These are phyloP conservation scores for Leptarthrus brevirostris DNA, from an alignment of 2,888 invertebrate species.

Conservation along the genomic window DNA sequence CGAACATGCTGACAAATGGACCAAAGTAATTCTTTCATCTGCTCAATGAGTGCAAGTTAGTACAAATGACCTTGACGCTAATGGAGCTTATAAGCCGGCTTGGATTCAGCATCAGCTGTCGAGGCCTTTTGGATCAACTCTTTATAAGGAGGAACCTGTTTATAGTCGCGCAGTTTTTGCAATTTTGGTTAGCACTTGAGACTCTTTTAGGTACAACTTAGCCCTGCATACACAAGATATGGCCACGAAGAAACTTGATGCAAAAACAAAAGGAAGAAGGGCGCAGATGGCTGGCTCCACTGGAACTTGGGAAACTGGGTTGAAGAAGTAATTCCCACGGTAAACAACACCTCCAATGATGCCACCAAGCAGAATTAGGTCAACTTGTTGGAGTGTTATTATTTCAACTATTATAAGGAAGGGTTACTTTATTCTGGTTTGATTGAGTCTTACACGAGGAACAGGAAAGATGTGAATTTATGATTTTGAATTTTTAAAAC, in stretches of 20 bases:
- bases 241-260: not conserved
- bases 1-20: slow-evolving; percentile 28
- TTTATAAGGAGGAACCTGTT: not conserved
- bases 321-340: slow-evolving; percentile 20
- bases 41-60: slow-evolving; percentile 35
- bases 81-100: slow-evolving; percentile 26
- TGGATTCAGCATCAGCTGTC: slow-evolving; percentile 22
- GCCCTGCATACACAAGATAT: not conserved
- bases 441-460: no score
- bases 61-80: slow-evolving; percentile 46
- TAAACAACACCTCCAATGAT: not conserved
- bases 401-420: no score
- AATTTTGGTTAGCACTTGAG: slow-evolving; percentile 10
- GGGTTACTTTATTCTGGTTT: no score
- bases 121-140: not conserved
- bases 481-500: no score
- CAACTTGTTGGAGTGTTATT: not conserved
- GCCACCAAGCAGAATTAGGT: slow-evolving; percentile 1
- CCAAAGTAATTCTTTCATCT: slow-evolving; percentile 34
- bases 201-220: not conserved
- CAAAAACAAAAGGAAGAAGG: slow-evolving; percentile 22
- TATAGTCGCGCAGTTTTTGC: not conserved
- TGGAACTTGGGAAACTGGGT: not conserved
- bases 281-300: slow-evolving; percentile 20
- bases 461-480: no score